Evolutionary conservation across 2,113 vertebrate genomes (phyloP).

Genomic region (Labeo catla): DNA sequence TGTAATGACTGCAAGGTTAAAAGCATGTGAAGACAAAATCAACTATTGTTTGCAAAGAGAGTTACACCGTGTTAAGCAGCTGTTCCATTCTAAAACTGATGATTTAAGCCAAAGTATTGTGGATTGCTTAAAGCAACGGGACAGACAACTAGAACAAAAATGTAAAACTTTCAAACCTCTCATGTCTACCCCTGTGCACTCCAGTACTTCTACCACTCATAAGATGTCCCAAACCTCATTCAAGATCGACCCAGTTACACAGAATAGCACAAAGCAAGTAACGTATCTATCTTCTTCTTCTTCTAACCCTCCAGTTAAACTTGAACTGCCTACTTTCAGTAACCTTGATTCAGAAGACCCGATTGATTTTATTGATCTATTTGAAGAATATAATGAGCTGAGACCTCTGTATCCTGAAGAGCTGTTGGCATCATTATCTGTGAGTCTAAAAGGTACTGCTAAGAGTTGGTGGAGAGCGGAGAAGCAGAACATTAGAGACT

Average conservation of each 20-base stretch:
- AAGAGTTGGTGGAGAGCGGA: background rate
- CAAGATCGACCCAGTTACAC: background rate
- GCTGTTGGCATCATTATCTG: background rate
- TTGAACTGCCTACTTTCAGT: background rate
- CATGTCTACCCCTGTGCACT: background rate
- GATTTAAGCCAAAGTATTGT: background rate
- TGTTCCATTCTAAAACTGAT: background rate
- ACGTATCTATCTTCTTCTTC: background rate
- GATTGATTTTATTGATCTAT: background rate
- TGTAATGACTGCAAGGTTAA: background rate
- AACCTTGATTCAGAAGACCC: background rate
- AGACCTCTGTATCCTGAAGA: background rate
- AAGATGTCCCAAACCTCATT: background rate
- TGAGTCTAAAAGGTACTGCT: background rate
- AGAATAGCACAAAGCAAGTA: background rate
- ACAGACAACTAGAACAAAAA: background rate
- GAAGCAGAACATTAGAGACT: background rate
- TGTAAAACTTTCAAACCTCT: background rate
- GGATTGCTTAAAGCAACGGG: background rate
- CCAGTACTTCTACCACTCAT: background rate
- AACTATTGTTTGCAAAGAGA: background rate
- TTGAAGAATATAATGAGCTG: background rate
- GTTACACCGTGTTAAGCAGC: background rate
- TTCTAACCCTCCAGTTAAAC: background rate
- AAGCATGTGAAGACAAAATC: background rate